phyloP scores from a whole-genome alignment of 1,140 invertebrate genomes.

The Sitophilus oryzae region DNA sequence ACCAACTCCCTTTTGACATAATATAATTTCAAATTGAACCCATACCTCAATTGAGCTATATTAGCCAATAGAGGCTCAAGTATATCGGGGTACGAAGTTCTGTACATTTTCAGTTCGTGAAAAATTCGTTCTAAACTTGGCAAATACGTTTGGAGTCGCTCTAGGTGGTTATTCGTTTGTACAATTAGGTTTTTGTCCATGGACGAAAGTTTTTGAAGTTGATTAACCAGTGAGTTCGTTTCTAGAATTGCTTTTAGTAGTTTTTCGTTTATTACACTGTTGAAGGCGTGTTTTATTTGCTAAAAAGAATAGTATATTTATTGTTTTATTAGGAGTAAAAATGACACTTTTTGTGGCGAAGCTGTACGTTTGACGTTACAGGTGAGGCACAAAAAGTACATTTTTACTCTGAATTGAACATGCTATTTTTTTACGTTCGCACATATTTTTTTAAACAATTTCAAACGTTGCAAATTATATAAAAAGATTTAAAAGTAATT shows the following conservation, averaged over 20 bases:
- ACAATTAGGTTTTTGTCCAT: constrained; percentile 4
- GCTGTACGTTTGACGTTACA: no score
- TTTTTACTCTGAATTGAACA: no score
- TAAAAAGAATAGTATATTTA: no score
- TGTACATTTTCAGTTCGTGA: constrained; percentile 51
- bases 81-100: constrained; percentile 61
- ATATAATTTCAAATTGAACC: constrained; percentile 48
- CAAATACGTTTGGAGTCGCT: constrained; percentile 21
- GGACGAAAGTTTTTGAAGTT: constrained; percentile 2
- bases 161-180: constrained; percentile 12
- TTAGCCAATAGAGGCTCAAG: constrained; percentile 55
- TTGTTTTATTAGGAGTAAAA: no score
- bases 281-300: constrained; percentile 20
- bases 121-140: constrained; percentile 35
- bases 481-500: no score
- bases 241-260: constrained; percentile 3
- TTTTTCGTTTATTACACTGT: constrained; percentile 2
- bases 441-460: no score
- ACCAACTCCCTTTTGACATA: constrained; percentile 30
- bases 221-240: constrained; percentile 2
- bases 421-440: no score
- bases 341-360: no score
- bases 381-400: no score
- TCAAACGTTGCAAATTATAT: no score
- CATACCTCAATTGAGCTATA: constrained; percentile 55